Conservation (phyloP, 2,113 vertebrate species). For the Cochlearius cochlearius region DNA sequence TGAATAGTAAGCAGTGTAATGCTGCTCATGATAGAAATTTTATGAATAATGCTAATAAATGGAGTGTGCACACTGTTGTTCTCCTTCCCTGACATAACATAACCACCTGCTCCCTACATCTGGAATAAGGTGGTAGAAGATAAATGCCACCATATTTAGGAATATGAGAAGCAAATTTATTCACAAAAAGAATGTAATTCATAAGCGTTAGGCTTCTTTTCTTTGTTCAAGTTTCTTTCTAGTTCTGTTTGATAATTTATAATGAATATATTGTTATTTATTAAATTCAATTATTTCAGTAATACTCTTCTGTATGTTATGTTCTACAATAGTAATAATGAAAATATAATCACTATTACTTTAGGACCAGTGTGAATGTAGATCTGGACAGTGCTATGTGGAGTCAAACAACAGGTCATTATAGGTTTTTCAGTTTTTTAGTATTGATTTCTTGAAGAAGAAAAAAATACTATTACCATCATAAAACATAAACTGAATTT, state of each 20-base stretch:
- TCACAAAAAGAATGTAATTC: neutral
- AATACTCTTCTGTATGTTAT: neutral
- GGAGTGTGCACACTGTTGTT: slow-evolving; percentile 24
- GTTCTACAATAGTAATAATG: neutral
- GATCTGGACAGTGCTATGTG: neutral
- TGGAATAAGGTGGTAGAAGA: slow-evolving; percentile 2
- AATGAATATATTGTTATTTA: neutral
- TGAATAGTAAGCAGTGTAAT: slow-evolving; percentile 52
- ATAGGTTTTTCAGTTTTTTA: neutral
- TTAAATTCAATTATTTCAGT: neutral
- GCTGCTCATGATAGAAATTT: slow-evolving; percentile 51
- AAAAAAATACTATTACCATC: neutral
- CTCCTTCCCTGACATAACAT: slow-evolving; percentile 11
- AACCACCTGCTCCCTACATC: slow-evolving; percentile 62
- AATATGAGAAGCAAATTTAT: slow-evolving; percentile 31
- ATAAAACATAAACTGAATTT: neutral
- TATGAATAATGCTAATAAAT: slow-evolving; percentile 73
- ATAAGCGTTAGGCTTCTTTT: neutral
- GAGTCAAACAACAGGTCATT: neutral
- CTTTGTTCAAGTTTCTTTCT: neutral
- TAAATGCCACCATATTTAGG: slow-evolving; percentile 35
- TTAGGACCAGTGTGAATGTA: neutral
- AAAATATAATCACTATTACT: neutral
- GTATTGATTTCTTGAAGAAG: neutral
- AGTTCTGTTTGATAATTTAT: neutral